Conservation (phyloP, 2,888 invertebrate species). For the Eudemis profundana region DNA sequence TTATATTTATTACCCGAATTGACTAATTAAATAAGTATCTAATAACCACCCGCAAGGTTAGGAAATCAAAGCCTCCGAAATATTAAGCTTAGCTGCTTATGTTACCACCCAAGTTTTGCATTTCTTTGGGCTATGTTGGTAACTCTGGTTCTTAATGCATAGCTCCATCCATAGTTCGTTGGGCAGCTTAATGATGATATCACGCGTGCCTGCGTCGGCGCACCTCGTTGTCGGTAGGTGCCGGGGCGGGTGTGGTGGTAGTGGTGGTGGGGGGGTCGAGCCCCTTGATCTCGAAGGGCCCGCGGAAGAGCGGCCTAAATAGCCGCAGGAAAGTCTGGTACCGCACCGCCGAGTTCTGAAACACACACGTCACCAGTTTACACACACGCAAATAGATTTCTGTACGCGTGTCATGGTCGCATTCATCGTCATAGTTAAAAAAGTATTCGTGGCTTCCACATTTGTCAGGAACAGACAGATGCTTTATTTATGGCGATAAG, state of each 20-base stretch:
- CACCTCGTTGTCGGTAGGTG: constrained; percentile 41
- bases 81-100: background rate
- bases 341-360: constrained; percentile 91
- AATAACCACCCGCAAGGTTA: background rate
- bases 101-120: no score
- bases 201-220: constrained; percentile 45
- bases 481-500: no score
- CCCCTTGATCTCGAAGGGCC: constrained; percentile 90
- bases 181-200: background rate
- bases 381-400: no score
- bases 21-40: background rate
- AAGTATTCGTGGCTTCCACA: no score
- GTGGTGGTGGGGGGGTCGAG: constrained; percentile 86
- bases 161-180: no score
- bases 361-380: no score
- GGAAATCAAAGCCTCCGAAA: constrained; percentile 6
- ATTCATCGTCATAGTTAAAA: no score
- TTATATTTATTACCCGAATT: background rate
- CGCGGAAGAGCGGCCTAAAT: constrained; percentile 90
- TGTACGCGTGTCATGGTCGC: no score
- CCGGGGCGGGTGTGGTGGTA: constrained; percentile 62
- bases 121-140: no score
- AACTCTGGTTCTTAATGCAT: no score
- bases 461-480: no score
- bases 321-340: constrained; percentile 89